Evolutionary conservation across 2,113 vertebrate species (phyloP), one percentile per base, ranked within the genome.

Genomic region (Siniperca chuatsi): DNA sequence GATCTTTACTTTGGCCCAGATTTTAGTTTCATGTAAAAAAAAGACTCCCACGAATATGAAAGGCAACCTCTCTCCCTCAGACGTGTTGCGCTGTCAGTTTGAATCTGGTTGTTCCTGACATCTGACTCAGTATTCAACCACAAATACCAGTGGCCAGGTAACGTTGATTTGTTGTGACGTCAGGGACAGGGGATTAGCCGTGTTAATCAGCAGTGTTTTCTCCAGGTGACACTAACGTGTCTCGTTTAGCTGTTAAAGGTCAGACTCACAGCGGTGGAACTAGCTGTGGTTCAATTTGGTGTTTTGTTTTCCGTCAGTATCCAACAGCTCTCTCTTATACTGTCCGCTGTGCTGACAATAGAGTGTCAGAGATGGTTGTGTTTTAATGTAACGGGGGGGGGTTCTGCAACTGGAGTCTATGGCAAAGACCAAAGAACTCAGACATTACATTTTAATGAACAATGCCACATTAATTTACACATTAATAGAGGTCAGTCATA

Each of bases 211-310:
- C 62, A 81, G 77, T 55, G 74, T 81, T 92, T 86, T 89, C 87
- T 91, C 66, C 79, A 40, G 79, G 62, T 93, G 92, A 95, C 91
- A 93, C 82, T 87, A 86, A 79, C 88, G 70, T 72, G 72, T 90
- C 83, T 86, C 12, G 77, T 88, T 93, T 84, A 48, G 77, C 85
- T 85, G 75, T 78, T 83, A 95, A 96, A 95, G 95, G 94, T 95
- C 94, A 95, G 35, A 16, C 74, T 71, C 78, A 61, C 80, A 79
- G 84, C 75, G 42, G 82, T 81, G 68, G 74, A 91, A 90, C 83
- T 69, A 84, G 82, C 83, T 83, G 81, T 54, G 90, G 90, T 93
- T 94, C 81, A 88, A 62, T 91, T 87, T 89, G 79, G 72, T 87
- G 88, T 90, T 93, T 90, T 91, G 82, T 86, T 90, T 82, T 71